These are phyloP conservation scores for Pseudochirops cupreus DNA, from an alignment of 2,797 vertebrate species.

Conservation along the genomic window DNA sequence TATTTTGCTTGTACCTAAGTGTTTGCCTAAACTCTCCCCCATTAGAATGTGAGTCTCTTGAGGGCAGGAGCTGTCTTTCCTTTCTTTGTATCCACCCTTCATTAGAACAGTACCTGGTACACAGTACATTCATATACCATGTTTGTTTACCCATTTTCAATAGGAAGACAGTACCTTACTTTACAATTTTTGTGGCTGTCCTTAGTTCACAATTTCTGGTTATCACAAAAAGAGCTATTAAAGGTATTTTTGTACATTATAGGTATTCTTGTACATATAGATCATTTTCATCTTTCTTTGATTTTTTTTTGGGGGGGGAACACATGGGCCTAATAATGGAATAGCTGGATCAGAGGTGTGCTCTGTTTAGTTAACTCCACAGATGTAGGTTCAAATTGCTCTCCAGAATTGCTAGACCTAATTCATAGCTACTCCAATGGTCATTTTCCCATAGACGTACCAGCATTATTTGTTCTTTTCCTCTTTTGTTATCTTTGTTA, in stretches of 20 bases:
- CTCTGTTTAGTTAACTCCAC: background rate
- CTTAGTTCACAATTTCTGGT: background rate
- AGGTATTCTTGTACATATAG: background rate
- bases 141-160: too few relatives aligned
- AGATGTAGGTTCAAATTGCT: too few relatives aligned
- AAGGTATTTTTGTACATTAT: too few relatives aligned
- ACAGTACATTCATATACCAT: background rate
- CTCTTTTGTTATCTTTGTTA: background rate
- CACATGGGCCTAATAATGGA: background rate
- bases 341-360: background rate
- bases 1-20: background rate
- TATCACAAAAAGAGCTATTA: background rate
- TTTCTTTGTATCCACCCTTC: background rate
- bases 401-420: background rate
- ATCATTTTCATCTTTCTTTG: too few relatives aligned
- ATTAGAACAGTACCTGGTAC: background rate
- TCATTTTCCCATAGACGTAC: background rate
- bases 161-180: background rate
- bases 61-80: background rate
- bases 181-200: background rate
- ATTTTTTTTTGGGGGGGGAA: too few relatives aligned
- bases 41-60: background rate
- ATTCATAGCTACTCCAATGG: background rate
- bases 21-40: background rate
- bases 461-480: background rate